Conservation (phyloP, 2,113 vertebrate genomes). For the Ptyas mucosa region DNA sequence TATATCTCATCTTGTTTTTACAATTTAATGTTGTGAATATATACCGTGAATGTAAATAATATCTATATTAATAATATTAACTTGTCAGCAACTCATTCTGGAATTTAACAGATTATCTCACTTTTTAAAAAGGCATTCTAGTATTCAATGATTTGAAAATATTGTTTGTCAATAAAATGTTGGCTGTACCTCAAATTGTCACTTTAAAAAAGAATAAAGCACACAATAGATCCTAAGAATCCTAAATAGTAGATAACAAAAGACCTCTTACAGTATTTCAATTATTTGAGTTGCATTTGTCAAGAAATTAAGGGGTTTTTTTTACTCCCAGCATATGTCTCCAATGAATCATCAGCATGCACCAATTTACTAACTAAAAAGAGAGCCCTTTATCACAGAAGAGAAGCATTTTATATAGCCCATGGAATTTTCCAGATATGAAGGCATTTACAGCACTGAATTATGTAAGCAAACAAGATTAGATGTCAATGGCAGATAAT, state of each 20-base stretch:
- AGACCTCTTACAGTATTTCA: slow-evolving; percentile 1
- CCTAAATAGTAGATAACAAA: not conserved
- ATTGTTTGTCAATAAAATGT: not conserved
- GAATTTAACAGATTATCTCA: not conserved
- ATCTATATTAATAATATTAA: not conserved
- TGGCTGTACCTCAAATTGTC: not conserved
- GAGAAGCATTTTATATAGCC: not conserved
- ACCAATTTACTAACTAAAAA: not conserved
- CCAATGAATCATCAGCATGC: not conserved
- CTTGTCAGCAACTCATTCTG: not conserved
- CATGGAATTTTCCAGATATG: slow-evolving; percentile 6
- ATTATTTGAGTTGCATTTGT: not conserved
- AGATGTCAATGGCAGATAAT: not conserved
- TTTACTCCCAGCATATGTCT: not conserved
- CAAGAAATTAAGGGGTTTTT: not conserved
- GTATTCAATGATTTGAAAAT: not conserved
- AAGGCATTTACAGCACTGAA: not conserved
- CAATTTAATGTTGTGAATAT: not conserved
- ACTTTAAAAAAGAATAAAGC: slow-evolving; percentile 4
- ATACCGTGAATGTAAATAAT: not conserved
- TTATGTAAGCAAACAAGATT: not conserved
- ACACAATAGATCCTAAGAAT: not conserved
- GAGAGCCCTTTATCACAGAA: not conserved
- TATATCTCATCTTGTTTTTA: too few relatives aligned
- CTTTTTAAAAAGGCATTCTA: not conserved